Evolutionary conservation across 2,797 vertebrate species (phyloP).

Genomic region (Dicrostonyx torquatus): DNA sequence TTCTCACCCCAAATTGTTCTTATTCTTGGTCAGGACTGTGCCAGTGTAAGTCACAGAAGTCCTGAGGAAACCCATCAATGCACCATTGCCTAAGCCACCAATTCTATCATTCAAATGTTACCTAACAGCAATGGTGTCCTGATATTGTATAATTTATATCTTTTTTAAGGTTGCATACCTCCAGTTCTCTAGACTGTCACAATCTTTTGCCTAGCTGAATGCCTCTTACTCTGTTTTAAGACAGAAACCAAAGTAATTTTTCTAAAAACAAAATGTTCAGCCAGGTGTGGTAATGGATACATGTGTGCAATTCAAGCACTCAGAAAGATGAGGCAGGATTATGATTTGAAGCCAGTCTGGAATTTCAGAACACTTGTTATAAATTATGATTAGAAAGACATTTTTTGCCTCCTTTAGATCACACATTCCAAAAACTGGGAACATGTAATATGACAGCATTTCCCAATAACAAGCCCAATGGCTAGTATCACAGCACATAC

Average conservation of each 20-base stretch:
- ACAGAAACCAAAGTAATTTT: neutral
- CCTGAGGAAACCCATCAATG: neutral
- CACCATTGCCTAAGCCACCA: neutral
- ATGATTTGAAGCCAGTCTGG: neutral
- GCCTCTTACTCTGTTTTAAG: conserved; percentile 9
- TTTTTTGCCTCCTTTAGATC: neutral
- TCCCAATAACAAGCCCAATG: neutral
- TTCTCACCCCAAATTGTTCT: neutral
- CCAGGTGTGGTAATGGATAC: neutral
- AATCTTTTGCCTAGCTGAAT: neutral
- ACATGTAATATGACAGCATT: neutral
- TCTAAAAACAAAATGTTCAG: conserved; percentile 20
- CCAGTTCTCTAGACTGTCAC: neutral
- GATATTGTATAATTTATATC: neutral
- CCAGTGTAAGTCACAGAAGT: neutral
- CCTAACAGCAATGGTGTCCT: neutral
- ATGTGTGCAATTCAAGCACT: neutral
- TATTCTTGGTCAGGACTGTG: neutral
- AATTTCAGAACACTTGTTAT: neutral
- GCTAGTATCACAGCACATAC: neutral
- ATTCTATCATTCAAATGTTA: neutral
- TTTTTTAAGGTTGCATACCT: neutral
- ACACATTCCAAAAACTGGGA: neutral
- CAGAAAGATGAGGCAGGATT: neutral
- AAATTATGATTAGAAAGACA: neutral